Percentiles rank a stretch among this genome's conserved stretches.
phyloP scores from a whole-genome alignment of 2,113 vertebrate genomes.

The Syrmaticus mikado region DNA sequence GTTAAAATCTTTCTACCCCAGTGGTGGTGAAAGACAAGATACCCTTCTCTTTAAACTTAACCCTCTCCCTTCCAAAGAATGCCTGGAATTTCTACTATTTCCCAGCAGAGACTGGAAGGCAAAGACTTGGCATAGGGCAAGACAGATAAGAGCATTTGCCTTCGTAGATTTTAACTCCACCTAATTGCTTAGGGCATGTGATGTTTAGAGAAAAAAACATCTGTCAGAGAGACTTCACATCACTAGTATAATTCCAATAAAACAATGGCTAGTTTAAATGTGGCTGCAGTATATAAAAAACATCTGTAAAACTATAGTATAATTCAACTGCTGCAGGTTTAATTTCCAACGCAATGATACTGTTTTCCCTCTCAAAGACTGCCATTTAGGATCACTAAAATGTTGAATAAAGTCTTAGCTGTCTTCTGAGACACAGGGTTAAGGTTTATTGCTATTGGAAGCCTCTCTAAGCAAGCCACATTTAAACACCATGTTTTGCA shows the following conservation, averaged over 20 bases:
- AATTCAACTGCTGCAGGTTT: slow-evolving; percentile 49
- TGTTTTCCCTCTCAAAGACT: slow-evolving; percentile 30
- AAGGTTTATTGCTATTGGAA: slow-evolving; percentile 15
- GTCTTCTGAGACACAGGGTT: not conserved
- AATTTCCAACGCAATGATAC: slow-evolving; percentile 34
- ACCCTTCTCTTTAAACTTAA: slow-evolving; percentile 71
- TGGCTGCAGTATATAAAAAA: slow-evolving; percentile 52
- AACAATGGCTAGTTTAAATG: slow-evolving; percentile 53
- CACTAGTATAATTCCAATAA: slow-evolving; percentile 33
- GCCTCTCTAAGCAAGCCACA: slow-evolving; percentile 5
- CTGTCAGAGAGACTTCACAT: slow-evolving; percentile 54
- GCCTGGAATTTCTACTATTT: slow-evolving; percentile 72
- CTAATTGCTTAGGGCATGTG: slow-evolving; percentile 63
- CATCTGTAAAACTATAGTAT: slow-evolving; percentile 41
- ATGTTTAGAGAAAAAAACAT: slow-evolving; percentile 54
- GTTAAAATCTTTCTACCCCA: slow-evolving; percentile 49
- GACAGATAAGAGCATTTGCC: slow-evolving; percentile 67
- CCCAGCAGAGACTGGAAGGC: slow-evolving; percentile 57
- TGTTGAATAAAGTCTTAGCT: not conserved
- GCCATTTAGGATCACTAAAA: slow-evolving; percentile 34
- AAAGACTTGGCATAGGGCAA: slow-evolving; percentile 69
- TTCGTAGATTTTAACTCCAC: slow-evolving; percentile 60
- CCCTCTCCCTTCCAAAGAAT: slow-evolving; percentile 73
- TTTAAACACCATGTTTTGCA: slow-evolving; percentile 46
- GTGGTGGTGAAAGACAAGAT: slow-evolving; percentile 69